Conservation (phyloP, 2,113 vertebrate genomes). For the Colinus virginianus region DNA sequence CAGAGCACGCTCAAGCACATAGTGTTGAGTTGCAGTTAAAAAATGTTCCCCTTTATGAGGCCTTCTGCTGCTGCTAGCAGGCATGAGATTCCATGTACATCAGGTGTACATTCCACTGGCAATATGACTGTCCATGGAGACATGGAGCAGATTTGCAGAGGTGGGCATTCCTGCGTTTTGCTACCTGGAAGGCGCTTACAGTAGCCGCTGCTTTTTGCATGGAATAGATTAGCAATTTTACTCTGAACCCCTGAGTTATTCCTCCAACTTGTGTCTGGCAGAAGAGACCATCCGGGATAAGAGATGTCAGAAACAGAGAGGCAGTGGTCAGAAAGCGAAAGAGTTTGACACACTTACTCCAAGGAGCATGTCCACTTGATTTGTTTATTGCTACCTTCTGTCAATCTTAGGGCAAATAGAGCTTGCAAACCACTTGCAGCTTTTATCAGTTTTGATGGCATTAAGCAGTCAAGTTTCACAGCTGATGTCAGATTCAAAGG, state of each 20-base stretch:
- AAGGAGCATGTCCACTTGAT: neutral
- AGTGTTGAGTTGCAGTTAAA: neutral
- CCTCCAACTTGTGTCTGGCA: neutral
- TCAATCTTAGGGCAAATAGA: neutral
- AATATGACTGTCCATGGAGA: neutral
- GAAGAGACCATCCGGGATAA: neutral
- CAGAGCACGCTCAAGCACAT: neutral
- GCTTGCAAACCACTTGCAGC: neutral
- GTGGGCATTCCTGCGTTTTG: neutral
- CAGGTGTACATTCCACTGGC: neutral
- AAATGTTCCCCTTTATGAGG: neutral
- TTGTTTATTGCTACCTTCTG: neutral
- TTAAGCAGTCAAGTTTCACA: neutral
- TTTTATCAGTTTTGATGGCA: neutral
- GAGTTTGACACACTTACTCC: neutral
- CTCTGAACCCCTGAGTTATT: neutral
- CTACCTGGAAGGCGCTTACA: neutral
- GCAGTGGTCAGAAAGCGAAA: neutral
- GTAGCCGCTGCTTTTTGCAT: rapidly evolving
- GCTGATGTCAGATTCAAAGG: neutral
- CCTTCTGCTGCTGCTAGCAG: rapidly evolving
- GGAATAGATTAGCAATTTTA: neutral
- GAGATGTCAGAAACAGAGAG: neutral
- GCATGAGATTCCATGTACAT: neutral
- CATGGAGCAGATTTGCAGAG: neutral